Evolutionary conservation across 2,888 invertebrate genomes (phyloP).

Genomic region (Antheraea yamamai): DNA sequence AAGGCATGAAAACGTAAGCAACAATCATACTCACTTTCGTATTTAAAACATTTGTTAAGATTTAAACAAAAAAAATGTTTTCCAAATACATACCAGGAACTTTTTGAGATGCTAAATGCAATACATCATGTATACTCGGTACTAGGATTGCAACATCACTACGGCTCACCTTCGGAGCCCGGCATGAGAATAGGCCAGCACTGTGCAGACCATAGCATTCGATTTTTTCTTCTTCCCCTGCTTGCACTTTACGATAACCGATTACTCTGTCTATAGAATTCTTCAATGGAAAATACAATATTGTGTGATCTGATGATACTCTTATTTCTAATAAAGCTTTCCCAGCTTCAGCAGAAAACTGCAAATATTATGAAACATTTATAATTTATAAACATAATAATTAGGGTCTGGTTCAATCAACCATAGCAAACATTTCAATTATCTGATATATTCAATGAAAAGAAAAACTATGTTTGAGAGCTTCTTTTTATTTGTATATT

Average conservation of each 20-base stretch:
- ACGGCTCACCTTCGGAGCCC: constrained; percentile 57
- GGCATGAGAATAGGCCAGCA: constrained; percentile 67
- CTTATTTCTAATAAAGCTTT: constrained; percentile 81
- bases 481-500: background rate
- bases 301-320: constrained; percentile 74
- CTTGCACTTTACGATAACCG: constrained; percentile 84
- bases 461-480: background rate
- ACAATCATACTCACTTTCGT: too few species aligned
- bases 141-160: constrained; percentile 77
- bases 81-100: constrained; percentile 62
- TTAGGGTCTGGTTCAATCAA: too few species aligned
- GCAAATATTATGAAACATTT: constrained; percentile 42
- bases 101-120: constrained; percentile 72
- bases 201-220: constrained; percentile 60
- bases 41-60: too few species aligned
- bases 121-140: constrained; percentile 69
- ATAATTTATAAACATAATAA: background rate
- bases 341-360: constrained; percentile 68
- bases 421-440: background rate
- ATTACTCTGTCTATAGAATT: constrained; percentile 83
- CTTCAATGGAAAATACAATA: constrained; percentile 86
- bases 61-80: background rate
- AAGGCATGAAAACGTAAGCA: too few species aligned
- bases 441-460: background rate
- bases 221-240: constrained; percentile 67